Conservation (phyloP, 2,888 invertebrate genomes). For the Dysmachus trigonus region DNA sequence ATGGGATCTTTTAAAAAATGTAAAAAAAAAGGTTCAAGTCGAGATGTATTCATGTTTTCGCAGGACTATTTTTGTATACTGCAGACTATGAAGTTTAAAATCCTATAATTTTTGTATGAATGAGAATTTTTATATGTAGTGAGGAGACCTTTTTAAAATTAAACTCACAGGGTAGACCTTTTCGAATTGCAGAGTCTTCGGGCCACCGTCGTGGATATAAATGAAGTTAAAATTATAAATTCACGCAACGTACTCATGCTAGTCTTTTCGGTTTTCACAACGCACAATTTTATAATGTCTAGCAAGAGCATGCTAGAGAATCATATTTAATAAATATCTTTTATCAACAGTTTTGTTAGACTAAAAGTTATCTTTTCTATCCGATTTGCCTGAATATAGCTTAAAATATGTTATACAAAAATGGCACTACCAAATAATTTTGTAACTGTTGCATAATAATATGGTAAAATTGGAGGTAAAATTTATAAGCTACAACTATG, state of each 20-base stretch:
- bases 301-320: background rate
- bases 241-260: background rate
- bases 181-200: background rate
- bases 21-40: background rate
- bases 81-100: too few relatives aligned
- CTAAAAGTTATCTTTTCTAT: background rate
- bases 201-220: background rate
- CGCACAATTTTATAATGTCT: background rate
- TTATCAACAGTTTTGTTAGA: background rate
- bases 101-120: background rate
- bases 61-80: background rate
- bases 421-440: too few relatives aligned
- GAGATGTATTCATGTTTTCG: background rate
- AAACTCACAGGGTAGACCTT: background rate
- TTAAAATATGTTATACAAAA: too few relatives aligned
- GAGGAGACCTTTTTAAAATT: background rate
- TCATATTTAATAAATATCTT: background rate
- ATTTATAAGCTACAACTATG: too few relatives aligned
- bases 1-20: background rate
- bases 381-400: too few relatives aligned
- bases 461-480: too few relatives aligned
- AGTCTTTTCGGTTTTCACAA: background rate
- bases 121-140: background rate
- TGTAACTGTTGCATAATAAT: too few relatives aligned
- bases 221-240: background rate